Evolutionary conservation across 1,140 invertebrate species (phyloP), one percentile per base, ranked within the genome.

Genomic region (Drosophila carrolli): DNA sequence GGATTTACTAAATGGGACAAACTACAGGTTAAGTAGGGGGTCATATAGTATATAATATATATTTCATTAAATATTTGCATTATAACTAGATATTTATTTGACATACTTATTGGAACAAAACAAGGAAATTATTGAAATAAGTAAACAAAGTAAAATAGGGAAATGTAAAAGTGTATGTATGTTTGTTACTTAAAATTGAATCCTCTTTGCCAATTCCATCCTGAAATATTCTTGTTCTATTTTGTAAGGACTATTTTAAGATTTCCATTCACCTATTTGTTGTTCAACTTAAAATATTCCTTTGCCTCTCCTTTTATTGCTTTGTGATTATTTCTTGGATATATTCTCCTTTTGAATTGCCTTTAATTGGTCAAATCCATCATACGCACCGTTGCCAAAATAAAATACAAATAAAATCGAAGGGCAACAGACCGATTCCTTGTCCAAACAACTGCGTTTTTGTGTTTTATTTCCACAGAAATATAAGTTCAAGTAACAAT

Each of bases 21-120:
- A 48, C 63, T 66, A 66, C 63, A 11, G 13, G 57, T 40, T 29
- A 51, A 59, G 19, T 59, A 38, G 4, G 58, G 23, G 8, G 19
- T 38, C 23, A 29, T 50, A 9, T 41, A 11, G 16, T 13, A 57
- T 41, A n/a, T 37, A 9, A 54, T 41, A 60, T 32, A 47, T 41
- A 46, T 43, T 6, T 43, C 29, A 32, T 51, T 5, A 27, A 51
- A 43, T 8, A 19, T 32, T 11, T 53, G 14, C 32, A 13, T 14
- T 14, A 8, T 32, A 32, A 32, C 6, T 23, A 11, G 13, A n/a
- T 48, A 48, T 14, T 48, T 48, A 48, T 48, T 29, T 27, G 3
- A 3, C 1, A 50, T 14, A 32, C 46, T 5, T 50, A 50, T 8
- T 8, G 2, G 0, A 32, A 48, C n/a, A 1, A 32, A 10, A 14